Conservation (phyloP, 2,113 vertebrate species). For the Hemiscyllium ocellatum region DNA sequence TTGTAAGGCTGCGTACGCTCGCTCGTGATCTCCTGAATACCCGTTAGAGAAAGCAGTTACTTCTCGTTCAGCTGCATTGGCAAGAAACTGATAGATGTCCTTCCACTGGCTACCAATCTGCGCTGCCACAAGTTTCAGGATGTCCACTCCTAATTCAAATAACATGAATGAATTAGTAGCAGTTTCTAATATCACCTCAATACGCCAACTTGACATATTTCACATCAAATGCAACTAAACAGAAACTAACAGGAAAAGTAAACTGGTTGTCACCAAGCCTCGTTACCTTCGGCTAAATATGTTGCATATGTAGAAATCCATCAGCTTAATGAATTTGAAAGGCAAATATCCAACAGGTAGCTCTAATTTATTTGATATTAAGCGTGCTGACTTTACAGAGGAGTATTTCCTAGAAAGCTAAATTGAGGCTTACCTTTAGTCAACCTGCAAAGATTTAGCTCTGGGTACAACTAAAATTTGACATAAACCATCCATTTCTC, state of each 20-base stretch:
- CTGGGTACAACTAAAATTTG: not conserved
- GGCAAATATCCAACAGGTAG: not conserved
- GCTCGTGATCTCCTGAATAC: slow-evolving; percentile 76
- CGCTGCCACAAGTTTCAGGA: slow-evolving; percentile 84
- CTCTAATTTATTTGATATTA: not conserved
- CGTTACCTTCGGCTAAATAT: not conserved
- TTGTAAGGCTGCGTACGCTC: slow-evolving; percentile 85
- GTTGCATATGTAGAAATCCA: not conserved
- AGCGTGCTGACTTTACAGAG: not conserved
- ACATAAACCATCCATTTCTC: not conserved
- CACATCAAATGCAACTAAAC: not conserved
- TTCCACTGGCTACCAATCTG: slow-evolving; percentile 91
- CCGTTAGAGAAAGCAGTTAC: slow-evolving; percentile 83
- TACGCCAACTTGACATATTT: not conserved
- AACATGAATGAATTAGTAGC: slow-evolving; percentile 38
- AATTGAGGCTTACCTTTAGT: not conserved
- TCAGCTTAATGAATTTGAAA: not conserved
- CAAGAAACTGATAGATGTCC: slow-evolving; percentile 84
- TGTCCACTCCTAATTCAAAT: slow-evolving; percentile 74
- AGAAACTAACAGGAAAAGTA: not conserved
- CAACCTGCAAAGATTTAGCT: not conserved
- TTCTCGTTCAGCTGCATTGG: slow-evolving; percentile 82
- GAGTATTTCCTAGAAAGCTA: not conserved
- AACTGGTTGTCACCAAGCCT: not conserved
- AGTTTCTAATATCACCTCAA: not conserved